Base-by-base conservation (phyloP, 2,113 vertebrate genomes). In the Chaetops frenatus region DNA sequence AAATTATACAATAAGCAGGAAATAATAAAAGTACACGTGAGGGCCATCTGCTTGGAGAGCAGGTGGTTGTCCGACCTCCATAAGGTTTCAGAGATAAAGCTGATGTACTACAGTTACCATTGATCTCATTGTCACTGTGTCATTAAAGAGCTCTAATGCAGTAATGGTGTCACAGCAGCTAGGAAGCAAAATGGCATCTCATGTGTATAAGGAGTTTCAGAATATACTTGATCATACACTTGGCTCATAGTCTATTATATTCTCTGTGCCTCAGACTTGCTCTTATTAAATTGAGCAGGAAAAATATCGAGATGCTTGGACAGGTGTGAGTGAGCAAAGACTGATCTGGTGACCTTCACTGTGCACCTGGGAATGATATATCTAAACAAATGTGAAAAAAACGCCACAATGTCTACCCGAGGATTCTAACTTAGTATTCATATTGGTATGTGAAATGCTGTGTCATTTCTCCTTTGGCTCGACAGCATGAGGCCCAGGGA, bases 1-100 rank as follows among this genome's bases (percentile, higher is more conserved):
- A 86, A 90, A 81, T 77, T 4, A 80, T 64, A 60, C 35, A 77
- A 65, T 71, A 88, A 77, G 4, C 11, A 86, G 74, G 50, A 92
- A 80, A 92, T 89, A 92, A 45, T 86, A 62, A 78, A 92, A 88
- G 84, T 73, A 54, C 35, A 66, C 31, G 19, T 58, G n/a, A 29
- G 42, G 16, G 40, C 28, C 28, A 48, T 53, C 58, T 79, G 12
- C 54, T 80, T 73, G 61, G 35, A 87, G 62, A 87, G 25, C 23
- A 66, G 50, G 61, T 45, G 58, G 53, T 65, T 7, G 4, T 77
- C 47, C 2, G 2, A 51, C 50, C 56, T 85, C 56, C 0, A 0
- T 51, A 71, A 66, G 51, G 23, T 70, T 91, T 85, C 33, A 36
- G 71, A 62, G 29, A 73, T 82, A 82, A 87, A 91, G 29, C 44